These are phyloP conservation scores for Laothoe populi DNA, from an alignment of 2,888 invertebrate genomes.

Conservation along the genomic window DNA sequence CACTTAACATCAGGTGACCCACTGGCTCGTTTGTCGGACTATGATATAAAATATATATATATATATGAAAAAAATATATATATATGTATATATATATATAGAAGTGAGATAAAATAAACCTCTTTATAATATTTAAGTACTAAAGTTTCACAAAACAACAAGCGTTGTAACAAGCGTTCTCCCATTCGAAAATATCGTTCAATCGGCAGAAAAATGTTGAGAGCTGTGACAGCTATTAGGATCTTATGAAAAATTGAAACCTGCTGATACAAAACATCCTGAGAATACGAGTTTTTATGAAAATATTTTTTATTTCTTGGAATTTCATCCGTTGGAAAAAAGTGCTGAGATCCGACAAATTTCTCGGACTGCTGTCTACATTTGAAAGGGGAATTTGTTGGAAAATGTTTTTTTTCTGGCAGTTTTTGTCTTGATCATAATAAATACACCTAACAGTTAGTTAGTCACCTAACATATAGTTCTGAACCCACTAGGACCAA, in stretches of 20 bases:
- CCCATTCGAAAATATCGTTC: constrained; percentile 8
- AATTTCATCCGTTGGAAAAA: constrained; percentile 12
- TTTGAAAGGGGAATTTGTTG: constrained; percentile 3
- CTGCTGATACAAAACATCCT: constrained; percentile 25
- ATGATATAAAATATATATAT: too few relatives aligned
- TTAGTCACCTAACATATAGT: too few relatives aligned
- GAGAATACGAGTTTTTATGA: constrained; percentile 15
- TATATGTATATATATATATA: too few relatives aligned
- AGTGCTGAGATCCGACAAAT: neutral
- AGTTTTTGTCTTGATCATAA: neutral
- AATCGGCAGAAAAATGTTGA: constrained; percentile 13
- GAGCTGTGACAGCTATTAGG: constrained; percentile 38
- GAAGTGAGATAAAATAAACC: too few relatives aligned
- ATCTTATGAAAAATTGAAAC: constrained; percentile 41
- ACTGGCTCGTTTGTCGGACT: too few relatives aligned
- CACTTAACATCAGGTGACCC: too few relatives aligned
- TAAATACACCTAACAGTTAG: too few relatives aligned
- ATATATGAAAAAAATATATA: too few relatives aligned
- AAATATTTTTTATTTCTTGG: constrained; percentile 18
- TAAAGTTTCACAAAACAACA: neutral
- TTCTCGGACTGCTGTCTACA: neutral
- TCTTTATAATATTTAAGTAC: neutral
- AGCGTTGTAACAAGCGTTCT: neutral
- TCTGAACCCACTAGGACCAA: too few relatives aligned
- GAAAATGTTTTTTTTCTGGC: neutral